Evolutionary conservation across 2,888 invertebrate genomes (phyloP).

Genomic region (Andrena marginata): DNA sequence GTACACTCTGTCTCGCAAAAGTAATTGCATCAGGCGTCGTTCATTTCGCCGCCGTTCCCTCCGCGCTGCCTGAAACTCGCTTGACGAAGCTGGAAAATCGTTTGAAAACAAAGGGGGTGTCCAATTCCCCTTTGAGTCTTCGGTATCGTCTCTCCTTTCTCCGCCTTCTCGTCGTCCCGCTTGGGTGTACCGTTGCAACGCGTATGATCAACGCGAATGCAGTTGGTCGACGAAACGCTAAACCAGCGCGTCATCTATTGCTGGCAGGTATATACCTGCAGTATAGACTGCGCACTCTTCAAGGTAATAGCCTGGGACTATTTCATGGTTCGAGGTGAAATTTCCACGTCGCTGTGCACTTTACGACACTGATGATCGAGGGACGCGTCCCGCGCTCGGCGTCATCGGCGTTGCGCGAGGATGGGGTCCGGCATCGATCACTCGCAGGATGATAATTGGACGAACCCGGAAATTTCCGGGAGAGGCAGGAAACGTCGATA

Average conservation of each 20-base stretch:
- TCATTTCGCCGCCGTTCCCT: constrained; percentile 73
- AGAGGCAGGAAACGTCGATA: constrained; percentile 38
- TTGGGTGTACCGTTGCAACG: constrained; percentile 52
- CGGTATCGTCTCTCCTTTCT: constrained; percentile 24
- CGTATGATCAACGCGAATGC: constrained; percentile 57
- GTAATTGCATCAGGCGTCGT: constrained; percentile 82
- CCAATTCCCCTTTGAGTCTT: background rate
- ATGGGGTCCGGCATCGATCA: constrained; percentile 19
- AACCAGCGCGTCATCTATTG: constrained; percentile 57
- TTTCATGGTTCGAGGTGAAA: constrained; percentile 49
- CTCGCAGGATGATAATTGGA: constrained; percentile 58
- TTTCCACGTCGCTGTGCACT: constrained; percentile 31
- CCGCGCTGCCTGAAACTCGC: background rate
- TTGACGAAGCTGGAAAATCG: constrained; percentile 78
- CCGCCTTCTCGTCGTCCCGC: background rate
- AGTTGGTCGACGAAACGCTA: constrained; percentile 74
- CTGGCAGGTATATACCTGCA: constrained; percentile 16
- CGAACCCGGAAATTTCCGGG: constrained; percentile 43
- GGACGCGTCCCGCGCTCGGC: constrained; percentile 17
- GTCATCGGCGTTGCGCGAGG: constrained; percentile 16
- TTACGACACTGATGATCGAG: constrained; percentile 23
- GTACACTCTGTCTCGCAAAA: constrained; percentile 78
- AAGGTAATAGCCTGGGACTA: constrained; percentile 28
- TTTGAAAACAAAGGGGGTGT: constrained; percentile 43
- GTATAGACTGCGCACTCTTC: constrained; percentile 34